Conservation (phyloP, 2,113 vertebrate genomes). For the Sorex araneus region DNA sequence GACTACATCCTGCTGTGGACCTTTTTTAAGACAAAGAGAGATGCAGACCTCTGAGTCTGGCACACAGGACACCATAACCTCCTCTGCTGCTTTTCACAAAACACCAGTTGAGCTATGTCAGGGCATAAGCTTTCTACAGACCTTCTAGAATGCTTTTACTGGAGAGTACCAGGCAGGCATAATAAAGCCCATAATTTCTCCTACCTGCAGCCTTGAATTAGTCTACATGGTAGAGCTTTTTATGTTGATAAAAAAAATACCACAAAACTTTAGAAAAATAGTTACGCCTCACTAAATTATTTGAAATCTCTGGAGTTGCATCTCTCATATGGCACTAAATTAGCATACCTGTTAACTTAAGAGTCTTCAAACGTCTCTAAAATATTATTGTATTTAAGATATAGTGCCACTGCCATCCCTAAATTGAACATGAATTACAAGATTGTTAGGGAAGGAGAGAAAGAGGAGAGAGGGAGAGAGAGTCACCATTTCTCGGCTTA, state of each 20-base stretch:
- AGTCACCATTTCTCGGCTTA: constrained; percentile 85
- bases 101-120: constrained; percentile 67
- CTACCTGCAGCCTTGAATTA: constrained; percentile 79
- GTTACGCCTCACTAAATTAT: constrained; percentile 88
- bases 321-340: constrained; percentile 87
- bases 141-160: constrained; percentile 75
- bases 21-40: constrained; percentile 46
- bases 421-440: constrained; percentile 86
- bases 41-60: constrained; percentile 40
- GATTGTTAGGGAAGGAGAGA: constrained; percentile 72
- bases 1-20: constrained; percentile 66
- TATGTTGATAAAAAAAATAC: constrained; percentile 62
- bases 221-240: constrained; percentile 81
- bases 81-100: constrained; percentile 55
- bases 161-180: constrained; percentile 67
- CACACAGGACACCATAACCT: constrained; percentile 63
- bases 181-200: constrained; percentile 81
- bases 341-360: constrained; percentile 88
- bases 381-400: constrained; percentile 88
- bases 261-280: constrained; percentile 84
- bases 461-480: constrained; percentile 81
- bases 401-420: constrained; percentile 83
- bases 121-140: constrained; percentile 75
- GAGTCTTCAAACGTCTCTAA: constrained; percentile 86
- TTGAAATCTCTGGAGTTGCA: constrained; percentile 85